Evolutionary conservation across 2,113 vertebrate genomes (phyloP), one percentile per base, ranked within the genome.

Genomic region (Haemorhous mexicanus): DNA sequence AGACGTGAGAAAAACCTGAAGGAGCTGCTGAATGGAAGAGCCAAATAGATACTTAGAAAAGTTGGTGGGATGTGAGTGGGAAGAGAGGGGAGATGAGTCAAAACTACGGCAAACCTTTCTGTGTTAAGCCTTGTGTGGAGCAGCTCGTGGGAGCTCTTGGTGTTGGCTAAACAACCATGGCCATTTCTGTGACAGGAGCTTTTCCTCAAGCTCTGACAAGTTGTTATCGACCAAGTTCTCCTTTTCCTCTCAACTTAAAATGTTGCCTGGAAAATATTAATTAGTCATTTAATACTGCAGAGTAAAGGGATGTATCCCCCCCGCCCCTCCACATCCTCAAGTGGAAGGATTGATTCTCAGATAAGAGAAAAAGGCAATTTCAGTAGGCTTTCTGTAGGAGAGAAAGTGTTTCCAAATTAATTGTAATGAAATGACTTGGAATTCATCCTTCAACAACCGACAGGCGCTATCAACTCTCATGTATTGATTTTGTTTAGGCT

Each of bases 401-500:
- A 80, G 82, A 79, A 87, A 55, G 39, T 52, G 55, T 66, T 90
- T 74, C 44, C 44, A 72, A 89, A 91, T 94, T 82, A 91, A 85
- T 90, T 89, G 43, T 69, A 89, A 55, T 47, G 81, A 72, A 92
- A 79, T 84, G 19, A 63, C 68, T 93, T 92, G 50, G 52, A 93
- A 88, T 76, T 92, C 41, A 52, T 89, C 52, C 43, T 84, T 84
- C 47, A 61, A 7, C 64, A 52, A 47, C 62, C 15, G 39, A 46
- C 43, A 74, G 24, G 11, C 0, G 1, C 3, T 46, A 78, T 78
- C 44, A 93, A 7, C 52, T 90, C 76, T 87, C 21, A 8, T 28
- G 14, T 64, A 97, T 96, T 1, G 93, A 97, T 96, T 90, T 94
- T 92, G 33, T 32, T 91, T 52, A 59, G 56, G 73, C 32, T 89